These are phyloP conservation scores for Stegastes partitus DNA, from an alignment of 2,113 vertebrate species.

Conservation along the genomic window DNA sequence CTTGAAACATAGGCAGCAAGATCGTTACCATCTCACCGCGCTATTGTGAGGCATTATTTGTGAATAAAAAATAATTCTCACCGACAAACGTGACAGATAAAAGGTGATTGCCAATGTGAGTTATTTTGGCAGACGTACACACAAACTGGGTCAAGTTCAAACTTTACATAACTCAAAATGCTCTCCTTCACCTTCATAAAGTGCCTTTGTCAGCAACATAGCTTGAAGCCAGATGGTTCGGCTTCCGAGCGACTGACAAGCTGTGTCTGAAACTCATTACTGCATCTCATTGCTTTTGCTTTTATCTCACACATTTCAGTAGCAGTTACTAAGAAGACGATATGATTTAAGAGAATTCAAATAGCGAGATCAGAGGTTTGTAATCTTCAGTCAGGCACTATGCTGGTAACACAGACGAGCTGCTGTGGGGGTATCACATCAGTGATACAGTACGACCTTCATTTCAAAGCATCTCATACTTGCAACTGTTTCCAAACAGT, in stretches of 20 bases:
- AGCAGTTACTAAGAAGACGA: slow-evolving; percentile 13
- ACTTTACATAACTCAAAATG: slow-evolving; percentile 8
- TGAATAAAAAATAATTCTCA: slow-evolving; percentile 46
- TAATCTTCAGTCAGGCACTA: slow-evolving; percentile 55
- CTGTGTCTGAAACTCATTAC: slow-evolving; percentile 6
- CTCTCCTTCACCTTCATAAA: slow-evolving; percentile 34
- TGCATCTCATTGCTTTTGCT: background rate
- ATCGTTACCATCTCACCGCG: slow-evolving; percentile 16
- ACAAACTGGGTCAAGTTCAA: slow-evolving; percentile 36
- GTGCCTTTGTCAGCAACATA: slow-evolving; percentile 36
- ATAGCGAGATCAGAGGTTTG: slow-evolving; percentile 25
- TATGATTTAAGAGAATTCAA: slow-evolving; percentile 4
- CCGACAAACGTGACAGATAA: slow-evolving; percentile 29
- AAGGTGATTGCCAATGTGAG: slow-evolving; percentile 33
- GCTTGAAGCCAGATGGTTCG: slow-evolving; percentile 5
- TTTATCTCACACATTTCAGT: background rate
- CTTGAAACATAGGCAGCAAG: slow-evolving; percentile 64
- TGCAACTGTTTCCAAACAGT: slow-evolving; percentile 49
- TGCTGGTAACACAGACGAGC: slow-evolving; percentile 45
- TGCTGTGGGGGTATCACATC: slow-evolving; percentile 2
- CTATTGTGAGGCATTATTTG: slow-evolving; percentile 62
- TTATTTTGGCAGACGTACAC: slow-evolving; percentile 32
- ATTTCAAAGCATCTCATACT: slow-evolving; percentile 30
- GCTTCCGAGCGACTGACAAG: slow-evolving; percentile 18
- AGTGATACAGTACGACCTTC: background rate